Percentiles rank a stretch among this genome's conserved stretches.
Conservation (phyloP, 2,113 vertebrate genomes). For the Microtus pennsylvanicus region DNA sequence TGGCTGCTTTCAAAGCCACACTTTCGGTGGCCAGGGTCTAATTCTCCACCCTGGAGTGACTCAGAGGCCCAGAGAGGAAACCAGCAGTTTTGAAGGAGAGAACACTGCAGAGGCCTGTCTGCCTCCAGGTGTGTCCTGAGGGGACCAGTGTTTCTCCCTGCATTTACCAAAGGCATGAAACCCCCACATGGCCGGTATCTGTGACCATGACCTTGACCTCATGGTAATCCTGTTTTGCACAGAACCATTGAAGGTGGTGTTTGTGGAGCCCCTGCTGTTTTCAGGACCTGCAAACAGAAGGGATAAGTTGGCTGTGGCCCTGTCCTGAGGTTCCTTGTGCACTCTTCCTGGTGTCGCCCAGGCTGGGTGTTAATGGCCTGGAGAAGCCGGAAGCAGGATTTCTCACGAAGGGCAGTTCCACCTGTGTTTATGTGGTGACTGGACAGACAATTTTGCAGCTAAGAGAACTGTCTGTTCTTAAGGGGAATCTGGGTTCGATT, state of each 20-base stretch:
- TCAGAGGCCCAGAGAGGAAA: neutral
- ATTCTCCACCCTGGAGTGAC: conserved; percentile 44
- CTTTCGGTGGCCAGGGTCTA: neutral
- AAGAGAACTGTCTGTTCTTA: neutral
- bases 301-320: too few species aligned
- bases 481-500: neutral
- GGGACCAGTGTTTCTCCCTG: fast-evolving
- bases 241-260: neutral
- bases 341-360: too few species aligned
- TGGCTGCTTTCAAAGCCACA: conserved; percentile 44
- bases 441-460: neutral
- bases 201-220: neutral
- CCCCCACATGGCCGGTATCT: neutral
- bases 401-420: neutral
- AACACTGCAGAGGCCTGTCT: neutral
- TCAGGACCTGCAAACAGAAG: neutral
- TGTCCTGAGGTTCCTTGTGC: neutral
- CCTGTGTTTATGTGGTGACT: neutral
- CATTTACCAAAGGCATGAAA: neutral
- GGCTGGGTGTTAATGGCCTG: neutral
- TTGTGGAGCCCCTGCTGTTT: neutral
- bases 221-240: neutral
- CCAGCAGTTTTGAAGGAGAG: neutral
- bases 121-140: fast-evolving
- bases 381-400: conserved; percentile 44